Evolutionary conservation across 2,888 invertebrate species (phyloP), one percentile per base, ranked within the genome.

Genomic region (Amiota communis): DNA sequence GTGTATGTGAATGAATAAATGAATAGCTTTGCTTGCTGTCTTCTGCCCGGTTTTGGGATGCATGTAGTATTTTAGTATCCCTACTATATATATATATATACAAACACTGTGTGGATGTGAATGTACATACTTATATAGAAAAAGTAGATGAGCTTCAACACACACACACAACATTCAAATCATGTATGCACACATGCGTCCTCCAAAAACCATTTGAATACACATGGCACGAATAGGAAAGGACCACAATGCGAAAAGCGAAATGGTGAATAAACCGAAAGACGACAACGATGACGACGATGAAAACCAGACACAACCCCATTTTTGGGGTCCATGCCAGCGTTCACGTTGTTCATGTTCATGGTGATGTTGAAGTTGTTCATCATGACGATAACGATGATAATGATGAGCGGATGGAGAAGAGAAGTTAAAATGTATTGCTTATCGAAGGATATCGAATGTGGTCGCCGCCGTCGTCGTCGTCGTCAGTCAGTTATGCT

Each of bases 401-500:
- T 36, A 6, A 36, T 36, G 36, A 36, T 36, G 36, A 36, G 36
- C 36, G 36, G 36, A 36, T 36, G 36, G 36, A 36, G 36, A 79
- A 79, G 81, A 80, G 81, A 80, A 80, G 81, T 86, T 36, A 84
- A 86, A 85, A 84, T 84, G 84, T 86, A 86, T 84, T 84, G 84
- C 84, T 84, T 85, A 84, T 84, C 84, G 84, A 84, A 84, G 84
- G 86, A 86, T 86, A 84, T 84, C 84, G 84, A 84, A 86, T 86
- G 85, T 84, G 83, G 70, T 59, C 70, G 70, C 57, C 59, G 46
- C 12, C 51, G 23, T 23, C 23, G 61, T 36, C 36, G 36, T 36
- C 36, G 61, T 36, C 36, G 36, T 36, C 36, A 36, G 2, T 36
- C 36, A 6, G 36, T 36, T 20, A 13, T 59, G 59, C 59, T 59